phyloP scores from a whole-genome alignment of 2,888 invertebrate genomes.

The Oxyteleia sp. region DNA sequence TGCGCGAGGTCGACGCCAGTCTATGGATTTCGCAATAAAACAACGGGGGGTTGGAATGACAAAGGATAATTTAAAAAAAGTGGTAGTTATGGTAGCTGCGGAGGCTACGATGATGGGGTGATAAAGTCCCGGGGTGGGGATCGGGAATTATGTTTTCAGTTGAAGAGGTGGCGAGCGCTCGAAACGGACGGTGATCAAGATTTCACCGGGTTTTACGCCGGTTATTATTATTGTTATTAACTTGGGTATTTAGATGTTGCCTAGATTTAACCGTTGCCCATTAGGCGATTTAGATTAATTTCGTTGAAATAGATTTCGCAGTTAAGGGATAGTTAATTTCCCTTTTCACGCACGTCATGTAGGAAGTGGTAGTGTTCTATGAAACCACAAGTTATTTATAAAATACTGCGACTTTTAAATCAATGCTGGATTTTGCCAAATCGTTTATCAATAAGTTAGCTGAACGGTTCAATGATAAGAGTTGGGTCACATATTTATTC shows the following conservation, averaged over 20 bases:
- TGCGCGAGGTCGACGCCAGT: background rate
- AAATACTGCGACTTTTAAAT: too few species aligned
- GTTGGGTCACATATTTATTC: too few species aligned
- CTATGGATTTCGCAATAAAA: constrained; percentile 43
- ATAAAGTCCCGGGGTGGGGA: constrained; percentile 11
- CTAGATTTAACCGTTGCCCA: background rate
- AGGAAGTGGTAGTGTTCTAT: too few species aligned
- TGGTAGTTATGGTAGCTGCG: constrained; percentile 25
- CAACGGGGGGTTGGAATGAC: constrained; percentile 32
- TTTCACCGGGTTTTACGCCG: constrained; percentile 2
- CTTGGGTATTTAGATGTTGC: background rate
- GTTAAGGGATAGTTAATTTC: too few species aligned
- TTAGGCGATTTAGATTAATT: too few species aligned
- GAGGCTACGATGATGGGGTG: constrained; percentile 20
- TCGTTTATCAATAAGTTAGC: too few species aligned
- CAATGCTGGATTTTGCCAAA: too few species aligned
- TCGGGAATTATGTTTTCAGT: constrained; percentile 23
- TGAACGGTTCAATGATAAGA: too few species aligned
- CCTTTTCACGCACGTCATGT: too few species aligned
- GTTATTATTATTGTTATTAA: constrained; percentile 23
- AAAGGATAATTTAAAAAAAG: constrained; percentile 45
- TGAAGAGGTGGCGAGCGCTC: constrained; percentile 5
- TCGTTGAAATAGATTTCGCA: too few species aligned
- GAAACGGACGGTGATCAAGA: constrained; percentile 14
- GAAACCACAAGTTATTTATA: too few species aligned